Evolutionary conservation across 2,888 invertebrate genomes (phyloP).

Genomic region (Sphinx pinastri): DNA sequence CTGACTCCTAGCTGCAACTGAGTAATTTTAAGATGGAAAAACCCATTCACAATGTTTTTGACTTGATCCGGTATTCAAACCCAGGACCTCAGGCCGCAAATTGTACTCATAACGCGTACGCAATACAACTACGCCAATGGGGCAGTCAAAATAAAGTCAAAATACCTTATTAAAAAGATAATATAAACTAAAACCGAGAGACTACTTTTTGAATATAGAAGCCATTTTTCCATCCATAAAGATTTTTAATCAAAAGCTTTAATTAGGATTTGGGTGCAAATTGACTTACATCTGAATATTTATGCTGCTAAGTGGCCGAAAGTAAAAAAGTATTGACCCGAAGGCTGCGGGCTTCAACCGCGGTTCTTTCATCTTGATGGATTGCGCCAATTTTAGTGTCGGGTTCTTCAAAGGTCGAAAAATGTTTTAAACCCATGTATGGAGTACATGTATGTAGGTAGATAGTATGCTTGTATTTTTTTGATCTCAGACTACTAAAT

Average conservation of each 20-base stretch:
- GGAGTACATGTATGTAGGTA: too few species aligned
- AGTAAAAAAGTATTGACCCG: conserved; percentile 5
- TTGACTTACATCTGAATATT: conserved; percentile 10
- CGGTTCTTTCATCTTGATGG: neutral
- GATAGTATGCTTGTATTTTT: too few species aligned
- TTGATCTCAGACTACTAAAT: too few species aligned
- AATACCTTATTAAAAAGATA: too few species aligned
- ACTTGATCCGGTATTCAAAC: too few species aligned
- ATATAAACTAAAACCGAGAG: neutral
- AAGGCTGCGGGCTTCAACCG: neutral
- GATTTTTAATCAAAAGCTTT: neutral
- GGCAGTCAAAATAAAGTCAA: too few species aligned
- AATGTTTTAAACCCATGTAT: neutral
- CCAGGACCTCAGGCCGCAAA: too few species aligned
- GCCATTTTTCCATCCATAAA: neutral
- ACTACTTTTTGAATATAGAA: neutral
- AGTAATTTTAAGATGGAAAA: too few species aligned
- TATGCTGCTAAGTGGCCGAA: conserved; percentile 1
- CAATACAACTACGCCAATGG: too few species aligned
- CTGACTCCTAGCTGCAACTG: too few species aligned
- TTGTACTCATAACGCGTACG: too few species aligned
- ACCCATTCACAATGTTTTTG: too few species aligned
- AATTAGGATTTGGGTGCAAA: neutral
- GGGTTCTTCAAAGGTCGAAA: neutral
- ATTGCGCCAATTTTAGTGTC: neutral